Conservation (phyloP, 2,113 vertebrate genomes). For the Cololabis saira region DNA sequence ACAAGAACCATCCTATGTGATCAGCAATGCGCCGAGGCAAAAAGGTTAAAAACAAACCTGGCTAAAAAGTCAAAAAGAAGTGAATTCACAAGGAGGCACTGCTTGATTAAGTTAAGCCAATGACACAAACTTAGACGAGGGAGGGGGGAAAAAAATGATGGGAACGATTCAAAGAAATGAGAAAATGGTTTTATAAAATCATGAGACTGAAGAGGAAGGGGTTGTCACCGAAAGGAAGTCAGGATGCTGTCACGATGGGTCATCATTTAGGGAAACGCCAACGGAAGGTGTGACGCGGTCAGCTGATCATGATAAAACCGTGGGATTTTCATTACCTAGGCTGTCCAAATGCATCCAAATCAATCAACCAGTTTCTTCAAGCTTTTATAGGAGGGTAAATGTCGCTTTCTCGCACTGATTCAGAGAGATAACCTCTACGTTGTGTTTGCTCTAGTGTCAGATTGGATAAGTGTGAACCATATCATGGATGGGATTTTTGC, state of each 20-base stretch:
- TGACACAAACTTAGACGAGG: too few species aligned
- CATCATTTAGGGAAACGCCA: constrained; percentile 16
- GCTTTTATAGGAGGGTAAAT: too few species aligned
- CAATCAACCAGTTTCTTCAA: too few species aligned
- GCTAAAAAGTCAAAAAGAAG: not conserved
- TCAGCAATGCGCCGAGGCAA: not conserved
- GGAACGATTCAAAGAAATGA: not conserved
- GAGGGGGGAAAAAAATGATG: not conserved
- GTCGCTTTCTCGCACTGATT: too few species aligned
- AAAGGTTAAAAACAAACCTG: not conserved
- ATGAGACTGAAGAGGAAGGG: constrained; percentile 41
- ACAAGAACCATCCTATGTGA: too few species aligned
- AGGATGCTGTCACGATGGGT: not conserved
- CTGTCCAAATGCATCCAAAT: too few species aligned
- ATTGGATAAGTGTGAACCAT: too few species aligned
- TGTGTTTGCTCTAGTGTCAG: too few species aligned
- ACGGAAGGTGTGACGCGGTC: not conserved
- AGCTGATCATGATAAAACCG: constrained; percentile 8
- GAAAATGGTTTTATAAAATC: constrained; percentile 2
- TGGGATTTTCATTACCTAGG: not conserved
- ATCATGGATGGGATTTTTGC: too few species aligned
- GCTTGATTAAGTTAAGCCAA: not conserved
- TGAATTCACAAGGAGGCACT: not conserved
- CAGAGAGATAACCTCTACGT: too few species aligned
- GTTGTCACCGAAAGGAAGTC: not conserved